phyloP scores from a whole-genome alignment of 1,140 invertebrate species.

The Bombus sylvicola region DNA sequence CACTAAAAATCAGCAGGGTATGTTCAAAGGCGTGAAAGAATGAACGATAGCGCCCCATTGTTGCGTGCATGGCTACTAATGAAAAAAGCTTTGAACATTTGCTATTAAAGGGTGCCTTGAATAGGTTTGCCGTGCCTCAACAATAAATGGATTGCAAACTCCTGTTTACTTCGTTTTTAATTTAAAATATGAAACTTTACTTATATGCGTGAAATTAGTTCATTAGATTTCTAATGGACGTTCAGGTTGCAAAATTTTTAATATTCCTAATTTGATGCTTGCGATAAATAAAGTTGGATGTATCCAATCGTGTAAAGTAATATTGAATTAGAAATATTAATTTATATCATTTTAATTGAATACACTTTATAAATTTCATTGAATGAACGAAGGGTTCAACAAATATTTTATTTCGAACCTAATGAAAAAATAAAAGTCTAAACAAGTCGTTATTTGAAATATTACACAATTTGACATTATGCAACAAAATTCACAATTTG shows the following conservation, averaged over 20 bases:
- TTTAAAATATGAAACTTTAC: background rate
- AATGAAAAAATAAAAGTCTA: too few relatives aligned
- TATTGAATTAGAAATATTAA: background rate
- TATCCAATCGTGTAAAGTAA: background rate
- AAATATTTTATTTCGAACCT: too few relatives aligned
- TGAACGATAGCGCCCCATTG: slow-evolving; percentile 16
- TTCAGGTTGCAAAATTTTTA: background rate
- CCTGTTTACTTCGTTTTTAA: slow-evolving; percentile 6
- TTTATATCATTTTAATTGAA: too few relatives aligned
- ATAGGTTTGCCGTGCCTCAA: background rate
- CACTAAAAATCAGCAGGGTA: slow-evolving; percentile 13
- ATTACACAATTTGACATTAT: too few relatives aligned
- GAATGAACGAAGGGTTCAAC: too few relatives aligned
- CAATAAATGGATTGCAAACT: slow-evolving; percentile 21
- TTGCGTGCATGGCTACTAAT: slow-evolving; percentile 29
- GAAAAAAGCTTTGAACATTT: slow-evolving; percentile 22
- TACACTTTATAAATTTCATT: too few relatives aligned
- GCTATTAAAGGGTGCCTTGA: slow-evolving; percentile 1
- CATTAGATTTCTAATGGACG: background rate
- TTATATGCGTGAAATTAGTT: background rate
- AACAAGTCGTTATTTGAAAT: too few relatives aligned
- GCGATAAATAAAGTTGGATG: background rate
- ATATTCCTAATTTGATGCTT: background rate
- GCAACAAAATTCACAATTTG: too few relatives aligned
- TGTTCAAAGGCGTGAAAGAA: slow-evolving; percentile 20